Percentiles rank a stretch among this genome's conserved stretches.
Conservation (phyloP, 2,888 invertebrate genomes). For the Fabriciana adippe region DNA sequence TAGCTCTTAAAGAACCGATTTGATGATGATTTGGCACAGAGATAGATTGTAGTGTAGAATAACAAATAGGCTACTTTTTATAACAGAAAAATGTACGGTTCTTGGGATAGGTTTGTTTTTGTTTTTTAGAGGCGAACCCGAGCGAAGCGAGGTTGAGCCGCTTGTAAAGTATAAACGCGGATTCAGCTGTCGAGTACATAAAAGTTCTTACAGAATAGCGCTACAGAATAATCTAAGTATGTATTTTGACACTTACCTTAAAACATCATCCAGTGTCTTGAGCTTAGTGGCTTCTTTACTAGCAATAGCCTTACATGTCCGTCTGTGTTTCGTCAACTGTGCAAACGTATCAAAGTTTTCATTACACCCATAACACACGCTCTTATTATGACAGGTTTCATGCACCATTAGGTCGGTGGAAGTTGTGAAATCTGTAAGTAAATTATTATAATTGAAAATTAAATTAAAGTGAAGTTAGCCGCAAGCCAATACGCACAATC, state of each 20-base stretch:
- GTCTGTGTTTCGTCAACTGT: constrained; percentile 56
- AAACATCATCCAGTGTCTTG: constrained; percentile 62
- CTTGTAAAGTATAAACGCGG: too few species aligned
- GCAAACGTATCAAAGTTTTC: constrained; percentile 60
- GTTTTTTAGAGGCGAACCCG: too few species aligned
- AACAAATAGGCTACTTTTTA: too few species aligned
- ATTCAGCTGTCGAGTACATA: too few species aligned
- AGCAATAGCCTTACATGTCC: constrained; percentile 50
- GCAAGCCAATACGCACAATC: not conserved
- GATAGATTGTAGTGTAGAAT: too few species aligned
- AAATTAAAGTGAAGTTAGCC: not conserved
- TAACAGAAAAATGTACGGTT: too few species aligned
- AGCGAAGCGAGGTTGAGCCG: too few species aligned
- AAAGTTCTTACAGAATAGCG: too few species aligned
- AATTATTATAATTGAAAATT: not conserved
- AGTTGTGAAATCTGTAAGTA: constrained; percentile 60
- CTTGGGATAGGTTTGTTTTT: too few species aligned
- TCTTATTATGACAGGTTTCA: constrained; percentile 67
- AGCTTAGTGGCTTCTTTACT: constrained; percentile 47
- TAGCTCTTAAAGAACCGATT: too few species aligned
- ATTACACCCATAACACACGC: constrained; percentile 65
- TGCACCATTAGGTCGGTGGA: constrained; percentile 72
- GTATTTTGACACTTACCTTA: constrained; percentile 38
- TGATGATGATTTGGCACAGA: too few species aligned
- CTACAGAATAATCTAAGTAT: too few species aligned